phyloP scores from a whole-genome alignment of 1,140 invertebrate genomes.

The Phenacoccus solenopsis region DNA sequence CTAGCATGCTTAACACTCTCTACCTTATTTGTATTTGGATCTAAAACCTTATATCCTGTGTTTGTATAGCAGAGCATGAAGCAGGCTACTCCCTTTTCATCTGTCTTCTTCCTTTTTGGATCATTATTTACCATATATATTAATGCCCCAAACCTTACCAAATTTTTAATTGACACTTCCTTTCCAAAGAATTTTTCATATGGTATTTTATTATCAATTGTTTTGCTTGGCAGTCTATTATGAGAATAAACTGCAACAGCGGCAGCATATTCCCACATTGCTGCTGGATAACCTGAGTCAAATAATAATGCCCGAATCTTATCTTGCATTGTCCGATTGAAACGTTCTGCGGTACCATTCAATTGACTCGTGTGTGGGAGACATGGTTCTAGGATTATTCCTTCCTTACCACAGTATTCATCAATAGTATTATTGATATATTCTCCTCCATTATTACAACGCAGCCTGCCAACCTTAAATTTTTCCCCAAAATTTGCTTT shows the following conservation, averaged over 20 bases:
- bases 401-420: conserved; percentile 25
- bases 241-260: conserved; percentile 9
- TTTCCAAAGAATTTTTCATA: neutral
- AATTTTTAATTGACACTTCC: neutral
- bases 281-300: conserved; percentile 24
- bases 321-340: conserved; percentile 29
- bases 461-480: neutral
- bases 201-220: neutral
- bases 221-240: conserved; percentile 2
- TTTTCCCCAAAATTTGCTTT: neutral
- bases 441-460: conserved; percentile 21
- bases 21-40: neutral
- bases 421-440: conserved; percentile 21
- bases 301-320: conserved; percentile 28
- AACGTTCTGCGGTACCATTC: conserved; percentile 33
- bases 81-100: neutral
- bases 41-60: neutral
- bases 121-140: neutral
- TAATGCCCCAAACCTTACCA: neutral
- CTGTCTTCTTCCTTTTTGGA: neutral
- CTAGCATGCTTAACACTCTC: neutral
- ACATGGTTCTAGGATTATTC: conserved; percentile 28
- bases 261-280: conserved; percentile 31
- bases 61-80: neutral
- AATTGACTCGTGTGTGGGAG: conserved; percentile 28